Conservation (phyloP, 2,888 invertebrate species). For the Macroteleia sp. region DNA sequence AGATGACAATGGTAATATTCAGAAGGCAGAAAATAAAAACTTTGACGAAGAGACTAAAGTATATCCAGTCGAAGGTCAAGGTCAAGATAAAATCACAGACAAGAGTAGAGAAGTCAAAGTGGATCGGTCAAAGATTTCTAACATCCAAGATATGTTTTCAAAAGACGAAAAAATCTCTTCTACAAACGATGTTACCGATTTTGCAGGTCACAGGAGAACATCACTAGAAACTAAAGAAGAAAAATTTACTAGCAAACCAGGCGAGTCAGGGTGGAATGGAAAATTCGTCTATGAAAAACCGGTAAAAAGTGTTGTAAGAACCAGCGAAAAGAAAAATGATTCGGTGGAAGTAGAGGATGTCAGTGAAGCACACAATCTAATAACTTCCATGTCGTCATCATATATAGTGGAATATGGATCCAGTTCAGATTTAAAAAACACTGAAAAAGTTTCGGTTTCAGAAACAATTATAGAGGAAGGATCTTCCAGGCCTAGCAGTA, state of each 20-base stretch:
- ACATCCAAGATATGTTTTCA: not conserved
- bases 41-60: conserved; percentile 71
- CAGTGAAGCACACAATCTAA: conserved; percentile 75
- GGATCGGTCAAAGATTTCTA: too few relatives aligned
- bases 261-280: conserved; percentile 85
- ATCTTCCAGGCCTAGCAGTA: conserved; percentile 38
- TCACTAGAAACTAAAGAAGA: conserved; percentile 30
- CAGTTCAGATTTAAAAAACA: conserved; percentile 64
- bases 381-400: conserved; percentile 86
- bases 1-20: conserved; percentile 74
- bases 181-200: conserved; percentile 22
- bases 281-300: conserved; percentile 86
- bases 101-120: too few relatives aligned
- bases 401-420: conserved; percentile 86
- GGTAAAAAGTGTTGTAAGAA: conserved; percentile 65
- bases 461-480: conserved; percentile 77
- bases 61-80: conserved; percentile 51
- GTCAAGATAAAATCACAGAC: not conserved
- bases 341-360: conserved; percentile 81
- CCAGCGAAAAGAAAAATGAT: conserved; percentile 71
- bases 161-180: not conserved
- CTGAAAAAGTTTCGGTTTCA: conserved; percentile 74
- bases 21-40: conserved; percentile 70
- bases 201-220: not conserved
- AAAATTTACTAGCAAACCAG: conserved; percentile 67